Base-by-base conservation (phyloP, 2,888 invertebrate species). In the Cerastis rubricosa region DNA sequence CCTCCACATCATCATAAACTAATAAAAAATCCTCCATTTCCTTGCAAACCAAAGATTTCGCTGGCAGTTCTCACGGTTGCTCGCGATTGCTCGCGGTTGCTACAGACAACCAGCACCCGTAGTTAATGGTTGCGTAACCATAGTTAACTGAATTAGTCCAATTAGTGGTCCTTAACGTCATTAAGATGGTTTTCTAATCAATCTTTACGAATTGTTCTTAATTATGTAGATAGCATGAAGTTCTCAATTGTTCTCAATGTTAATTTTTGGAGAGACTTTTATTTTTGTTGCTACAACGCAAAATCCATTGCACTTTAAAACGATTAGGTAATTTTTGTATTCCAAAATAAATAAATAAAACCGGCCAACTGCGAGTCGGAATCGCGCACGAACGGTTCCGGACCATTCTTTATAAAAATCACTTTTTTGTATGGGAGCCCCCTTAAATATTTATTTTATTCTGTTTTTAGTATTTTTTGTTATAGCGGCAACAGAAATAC, bases 141-240 rank as follows among this genome's bases (percentile, higher is more conserved):
- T 73, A 74, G 61, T 86, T 78, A 80, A 71, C 74, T 54, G 47
- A 79, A 73, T 85, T 79, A 81, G 65, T 67, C 63, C 68, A 80
- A 71, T 76, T 74, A 82, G 72, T 75, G 76, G 77, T 81, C 79
- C 81, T 77, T 80, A 78, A 68, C 79, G 69, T 70, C 72, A 54
- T 72, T 40, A 69, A 64, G 54, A 67, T 59, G 71, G 74, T 71
- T 86, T 88, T 87, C 76, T 81, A 88, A 88, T 86, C 79, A 76
- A 83, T 86, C 78, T 74, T n/a, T 45, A 78, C 77, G 35, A 69
- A 72, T 49, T 22, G 25, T 51, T 75, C 67, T 81, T 49, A 54
- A 74, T 74, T 74, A 25, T 71, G 5, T 63, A n/a, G 54, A 66
- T 63, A 66, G 73, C 54, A 11, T 73, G 49, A 73, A 66, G n/a